Evolutionary conservation across 2,797 vertebrate species (phyloP), one percentile per base, ranked within the genome.

Genomic region (Ispidina picta): DNA sequence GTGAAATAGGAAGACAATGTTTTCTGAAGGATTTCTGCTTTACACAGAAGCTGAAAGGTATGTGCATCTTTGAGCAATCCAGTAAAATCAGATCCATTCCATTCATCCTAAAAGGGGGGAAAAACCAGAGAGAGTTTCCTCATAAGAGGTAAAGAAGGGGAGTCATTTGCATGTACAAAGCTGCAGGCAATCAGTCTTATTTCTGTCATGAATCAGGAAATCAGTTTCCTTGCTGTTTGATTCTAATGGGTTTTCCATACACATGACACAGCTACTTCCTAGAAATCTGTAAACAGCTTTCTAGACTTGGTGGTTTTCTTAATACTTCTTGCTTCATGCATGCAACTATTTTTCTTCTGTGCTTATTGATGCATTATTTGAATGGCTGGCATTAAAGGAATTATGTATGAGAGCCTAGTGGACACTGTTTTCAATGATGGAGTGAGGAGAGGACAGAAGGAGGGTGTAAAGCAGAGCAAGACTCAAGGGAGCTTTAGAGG

Each of bases 21-120:
- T 87, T 76, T 80, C 76, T 74, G 51, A 12, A 68, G 26, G 23
- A 72, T 75, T 93, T 79, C 51, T 71, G 15, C 70, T 66, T 87
- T 51, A 69, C 25, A 46, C 8, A 49, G 49, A 80, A 89, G 31
- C 25, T 86, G 58, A 83, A 92, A 86, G 6, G 12, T 56, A 49
- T 26, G 17, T 35, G 35, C 31, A 66, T 43, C 48, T 82, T 58
- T 37, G 49, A 89, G 37, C 29, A 44, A 41, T 23, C 10, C 66
- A 68, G 41, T 54, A 80, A 83, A 56, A 74, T 8, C 5, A 86
- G 35, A 15, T 29, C n/a, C 0, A 1, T 60, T 68, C 31, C 43
- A 37, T 80, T 82, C 64, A 87, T 58, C 37, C 54, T 60, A 68
- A 44, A 90, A 64, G 13, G 23, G 12, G 33, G 31, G 4, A 12